Evolutionary conservation across 2,797 vertebrate species (phyloP).

Genomic region (Acanthurus lineatus): DNA sequence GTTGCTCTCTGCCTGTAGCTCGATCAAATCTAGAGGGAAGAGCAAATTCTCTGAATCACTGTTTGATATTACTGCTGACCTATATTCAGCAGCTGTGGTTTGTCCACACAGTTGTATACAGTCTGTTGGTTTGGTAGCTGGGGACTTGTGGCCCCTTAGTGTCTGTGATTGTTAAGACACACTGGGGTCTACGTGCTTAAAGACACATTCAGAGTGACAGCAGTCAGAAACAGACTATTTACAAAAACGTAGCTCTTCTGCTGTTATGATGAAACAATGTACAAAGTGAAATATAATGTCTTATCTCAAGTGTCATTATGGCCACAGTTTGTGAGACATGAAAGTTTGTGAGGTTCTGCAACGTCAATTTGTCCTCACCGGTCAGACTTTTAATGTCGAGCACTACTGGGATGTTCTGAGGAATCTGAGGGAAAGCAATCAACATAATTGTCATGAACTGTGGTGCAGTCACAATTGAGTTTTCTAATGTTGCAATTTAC

Average conservation of each 20-base stretch:
- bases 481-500: too few relatives aligned
- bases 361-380: too few relatives aligned
- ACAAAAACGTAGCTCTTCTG: slow-evolving; percentile 28
- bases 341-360: background rate
- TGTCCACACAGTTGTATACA: slow-evolving; percentile 44
- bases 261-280: slow-evolving; percentile 11
- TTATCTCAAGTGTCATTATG: slow-evolving; percentile 18
- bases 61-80: slow-evolving; percentile 71
- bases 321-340: slow-evolving; percentile 11
- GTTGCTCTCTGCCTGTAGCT: slow-evolving; percentile 1
- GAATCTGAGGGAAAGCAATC: too few relatives aligned
- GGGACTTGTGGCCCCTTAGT: slow-evolving; percentile 54
- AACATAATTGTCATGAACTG: too few relatives aligned
- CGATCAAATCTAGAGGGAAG: slow-evolving; percentile 51
- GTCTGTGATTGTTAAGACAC: slow-evolving; percentile 52
- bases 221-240: slow-evolving; percentile 35
- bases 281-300: slow-evolving; percentile 1
- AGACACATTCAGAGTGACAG: slow-evolving; percentile 49
- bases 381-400: too few relatives aligned
- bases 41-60: slow-evolving; percentile 57
- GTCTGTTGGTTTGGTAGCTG: slow-evolving; percentile 43
- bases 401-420: too few relatives aligned
- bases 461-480: too few relatives aligned
- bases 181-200: slow-evolving; percentile 56
- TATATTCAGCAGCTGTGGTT: slow-evolving; percentile 70